Conservation (phyloP, 2,888 invertebrate species). For the Fragum fragum region DNA sequence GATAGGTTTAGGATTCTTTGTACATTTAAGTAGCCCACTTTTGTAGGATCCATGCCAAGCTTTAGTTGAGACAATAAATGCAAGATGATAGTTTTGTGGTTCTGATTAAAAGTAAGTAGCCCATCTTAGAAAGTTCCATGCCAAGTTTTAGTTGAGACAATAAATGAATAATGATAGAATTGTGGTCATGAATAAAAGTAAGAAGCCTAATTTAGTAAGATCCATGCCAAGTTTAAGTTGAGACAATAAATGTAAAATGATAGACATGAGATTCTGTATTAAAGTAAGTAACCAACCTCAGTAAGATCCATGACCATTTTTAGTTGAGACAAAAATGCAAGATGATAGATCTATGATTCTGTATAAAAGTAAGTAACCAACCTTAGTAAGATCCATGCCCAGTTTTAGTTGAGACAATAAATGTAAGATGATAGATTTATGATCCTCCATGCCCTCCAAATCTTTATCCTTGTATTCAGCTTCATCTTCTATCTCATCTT, state of each 20-base stretch:
- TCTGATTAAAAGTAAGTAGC: slow-evolving; percentile 85
- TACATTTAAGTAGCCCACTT: slow-evolving; percentile 83
- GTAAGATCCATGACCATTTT: no score
- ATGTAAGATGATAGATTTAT: slow-evolving; percentile 87
- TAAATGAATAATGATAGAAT: slow-evolving; percentile 87
- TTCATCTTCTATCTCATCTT: slow-evolving; percentile 85
- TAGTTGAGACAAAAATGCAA: slow-evolving; percentile 77
- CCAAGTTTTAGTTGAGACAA: slow-evolving; percentile 88
- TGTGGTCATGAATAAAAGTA: slow-evolving; percentile 81
- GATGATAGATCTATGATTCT: slow-evolving; percentile 85
- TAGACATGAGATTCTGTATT: slow-evolving; percentile 77
- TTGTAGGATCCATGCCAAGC: slow-evolving; percentile 88
- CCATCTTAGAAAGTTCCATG: no score
- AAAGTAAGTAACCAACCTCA: no score
- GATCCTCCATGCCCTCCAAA: slow-evolving; percentile 82
- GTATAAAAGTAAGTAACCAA: slow-evolving; percentile 61
- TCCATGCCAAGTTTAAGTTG: slow-evolving; percentile 88
- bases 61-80: slow-evolving; percentile 88
- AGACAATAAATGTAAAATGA: slow-evolving; percentile 87
- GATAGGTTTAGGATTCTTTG: slow-evolving; percentile 87
- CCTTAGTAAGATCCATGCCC: slow-evolving; percentile 85
- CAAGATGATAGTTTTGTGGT: slow-evolving; percentile 87
- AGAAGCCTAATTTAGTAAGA: slow-evolving; percentile 81
- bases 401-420: slow-evolving; percentile 88
- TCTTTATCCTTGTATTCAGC: slow-evolving; percentile 82